Base-by-base conservation (phyloP, 2,797 vertebrate genomes). In the Pseudochirops cupreus region DNA sequence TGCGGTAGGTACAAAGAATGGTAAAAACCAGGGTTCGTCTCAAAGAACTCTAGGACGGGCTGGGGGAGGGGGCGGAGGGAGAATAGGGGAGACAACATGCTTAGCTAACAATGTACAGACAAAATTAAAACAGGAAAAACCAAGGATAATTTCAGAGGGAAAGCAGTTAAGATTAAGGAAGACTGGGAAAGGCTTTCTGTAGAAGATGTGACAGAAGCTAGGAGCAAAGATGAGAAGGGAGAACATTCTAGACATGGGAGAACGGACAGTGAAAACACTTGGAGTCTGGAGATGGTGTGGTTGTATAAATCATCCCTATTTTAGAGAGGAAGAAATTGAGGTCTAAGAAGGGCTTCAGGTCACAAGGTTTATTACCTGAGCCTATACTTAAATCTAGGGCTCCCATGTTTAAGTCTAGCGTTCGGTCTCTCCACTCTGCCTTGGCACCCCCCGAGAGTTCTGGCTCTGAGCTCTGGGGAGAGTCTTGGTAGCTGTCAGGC, bases 401-500 rank as follows among this genome's bases (percentile, higher is more conserved):
- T 46, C 6, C 67, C 67, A 46, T 9, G 39, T 31, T 12, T 33
- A 12, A 33, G 4, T 67, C 21, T 13, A 26, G 18, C 21, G 10
- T 39, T 82, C 87, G 5, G 28, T n/a, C n/a, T 31, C 28, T 50
- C 52, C 58, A 52, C 39, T 39, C 21, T 82, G 67, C n/a, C n/a
- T 13, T 26, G 28, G 57, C 46, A 46, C 50, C 91, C n/a, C 0
- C 56, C 67, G 55, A 0, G 0, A 0, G 0, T 5, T 92, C 50
- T 12, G 92, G 33, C 92, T 55, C 33, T 13, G 26, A 5, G 5
- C 74, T 91, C 54, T 59, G 29, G 50, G 39, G 67, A 87, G 11
- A 52, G 21, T n/a, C 52, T 82, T 3, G n/a, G 2, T 9, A 82
- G 39, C 74, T 24, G n/a, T 74, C 33, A 39, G 67, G n/a, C 67